Evolutionary conservation across 2,888 invertebrate species (phyloP).

Genomic region (Yponomeuta sedellus): DNA sequence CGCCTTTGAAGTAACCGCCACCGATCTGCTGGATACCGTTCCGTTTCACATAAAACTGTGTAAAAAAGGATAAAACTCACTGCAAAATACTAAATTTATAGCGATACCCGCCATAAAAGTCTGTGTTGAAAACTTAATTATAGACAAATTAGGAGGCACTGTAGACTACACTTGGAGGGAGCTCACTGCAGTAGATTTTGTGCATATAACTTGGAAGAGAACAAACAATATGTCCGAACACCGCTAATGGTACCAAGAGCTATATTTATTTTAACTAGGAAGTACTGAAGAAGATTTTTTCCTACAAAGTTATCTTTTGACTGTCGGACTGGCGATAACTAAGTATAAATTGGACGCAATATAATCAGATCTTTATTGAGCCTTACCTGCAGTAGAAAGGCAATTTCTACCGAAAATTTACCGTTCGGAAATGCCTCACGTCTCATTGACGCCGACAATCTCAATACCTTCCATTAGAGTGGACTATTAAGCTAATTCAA

Average conservation of each 20-base stretch:
- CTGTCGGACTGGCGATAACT: no score
- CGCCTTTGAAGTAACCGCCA: conserved; percentile 49
- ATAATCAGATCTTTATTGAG: background rate
- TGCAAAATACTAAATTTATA: conserved; percentile 46
- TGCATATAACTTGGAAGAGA: no score
- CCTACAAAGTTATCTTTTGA: no score
- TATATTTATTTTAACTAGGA: no score
- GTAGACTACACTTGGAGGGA: background rate
- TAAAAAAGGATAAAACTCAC: conserved; percentile 19
- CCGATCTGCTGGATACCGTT: conserved; percentile 25
- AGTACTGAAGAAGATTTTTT: no score
- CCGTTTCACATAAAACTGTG: conserved; percentile 22
- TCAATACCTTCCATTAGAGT: conserved; percentile 24
- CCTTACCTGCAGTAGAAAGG: background rate
- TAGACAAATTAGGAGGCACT: background rate
- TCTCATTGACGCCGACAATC: conserved; percentile 20
- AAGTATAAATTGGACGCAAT: background rate
- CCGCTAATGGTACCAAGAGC: no score
- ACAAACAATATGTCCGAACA: no score
- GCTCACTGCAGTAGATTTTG: no score
- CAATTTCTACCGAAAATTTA: background rate
- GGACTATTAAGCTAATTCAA: conserved; percentile 45
- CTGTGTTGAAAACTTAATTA: conserved; percentile 14
- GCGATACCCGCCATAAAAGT: conserved; percentile 31
- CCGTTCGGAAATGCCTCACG: background rate